These are phyloP conservation scores for Cryptoprocta ferox DNA, from an alignment of 2,797 vertebrate genomes.

Conservation along the genomic window DNA sequence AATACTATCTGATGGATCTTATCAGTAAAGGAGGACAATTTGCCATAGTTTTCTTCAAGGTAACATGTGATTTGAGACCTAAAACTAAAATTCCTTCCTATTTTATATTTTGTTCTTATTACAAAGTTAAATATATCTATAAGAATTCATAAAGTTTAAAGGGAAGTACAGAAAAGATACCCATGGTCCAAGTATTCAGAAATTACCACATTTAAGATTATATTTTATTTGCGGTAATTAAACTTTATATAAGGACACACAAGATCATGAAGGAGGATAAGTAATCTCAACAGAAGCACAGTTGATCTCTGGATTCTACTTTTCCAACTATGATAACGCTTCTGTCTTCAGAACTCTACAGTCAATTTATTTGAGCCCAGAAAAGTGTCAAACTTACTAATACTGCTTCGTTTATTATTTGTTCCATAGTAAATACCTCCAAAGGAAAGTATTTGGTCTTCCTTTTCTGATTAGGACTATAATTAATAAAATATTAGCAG, in stretches of 20 bases:
- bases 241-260: not conserved
- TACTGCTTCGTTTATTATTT: not conserved
- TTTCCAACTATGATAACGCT: not conserved
- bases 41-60: slow-evolving; percentile 84
- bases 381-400: not conserved
- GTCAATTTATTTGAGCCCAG: not conserved
- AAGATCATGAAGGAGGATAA: not conserved
- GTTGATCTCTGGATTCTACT: not conserved
- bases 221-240: not conserved
- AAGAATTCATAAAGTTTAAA: not conserved
- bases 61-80: slow-evolving; percentile 50
- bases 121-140: not conserved
- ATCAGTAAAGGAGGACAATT: slow-evolving; percentile 82
- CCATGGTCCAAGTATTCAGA: not conserved
- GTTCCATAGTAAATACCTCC: not conserved
- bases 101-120: not conserved
- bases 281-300: fast-evolving
- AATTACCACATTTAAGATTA: not conserved
- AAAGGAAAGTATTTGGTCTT: not conserved
- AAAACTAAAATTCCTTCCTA: not conserved
- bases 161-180: not conserved
- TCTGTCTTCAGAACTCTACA: slow-evolving; percentile 8
- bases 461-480: not conserved
- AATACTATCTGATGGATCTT: slow-evolving; percentile 81
- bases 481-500: not conserved